Base-by-base conservation (phyloP, 2,797 vertebrate species). In the Semotilus atromaculatus region DNA sequence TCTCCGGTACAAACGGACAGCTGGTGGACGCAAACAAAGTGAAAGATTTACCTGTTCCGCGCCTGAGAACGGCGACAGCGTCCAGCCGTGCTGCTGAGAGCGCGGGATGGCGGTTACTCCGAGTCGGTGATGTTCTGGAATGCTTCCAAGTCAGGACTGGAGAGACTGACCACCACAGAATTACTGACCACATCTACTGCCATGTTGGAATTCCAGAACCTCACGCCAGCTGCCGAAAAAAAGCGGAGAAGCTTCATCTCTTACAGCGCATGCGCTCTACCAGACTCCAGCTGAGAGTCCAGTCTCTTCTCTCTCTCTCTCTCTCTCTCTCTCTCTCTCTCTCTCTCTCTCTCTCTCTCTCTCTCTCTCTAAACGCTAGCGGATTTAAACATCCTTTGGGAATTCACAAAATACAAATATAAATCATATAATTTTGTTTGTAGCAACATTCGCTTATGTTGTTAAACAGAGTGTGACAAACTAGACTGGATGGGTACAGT, bases 151-250 rank as follows among this genome's bases (percentile, higher is more conserved):
- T 97, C 94, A 95, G 92, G 95, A 96, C 95, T 95, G 95, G 95
- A 95, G 96, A 95, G 96, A 95, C 96, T 95, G 96, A 96, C 96
- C 96, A 95, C 96, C 31, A 68, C 53, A 80, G 51, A 66, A 70
- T 71, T 21, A 82, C 85, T 82, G 78, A 86, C 78, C 84, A 81
- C 84, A 94, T 95, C 96, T 95, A 95, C 97, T 99, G 97, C 97
- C 97, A 99, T 99, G 97, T 98, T 99, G 97, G 97, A 98, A 99
- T 98, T 96, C 97, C 96, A 96, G 96, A 96, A 96, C 79, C 96
- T 91, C 92, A 95, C 96, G 97, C 97, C 97, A 97, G 97, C 97
- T 97, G 97, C 97, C 96, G 93, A 95, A 94, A 94, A 95, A 95
- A 96, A 96, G 97, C 96, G 96, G 94, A 90, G 95, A 78, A 94